Percentiles rank a stretch among this genome's conserved stretches.
Evolutionary conservation across 1,140 invertebrate genomes (phyloP).

Genomic region (Zaprionus lachaisei): DNA sequence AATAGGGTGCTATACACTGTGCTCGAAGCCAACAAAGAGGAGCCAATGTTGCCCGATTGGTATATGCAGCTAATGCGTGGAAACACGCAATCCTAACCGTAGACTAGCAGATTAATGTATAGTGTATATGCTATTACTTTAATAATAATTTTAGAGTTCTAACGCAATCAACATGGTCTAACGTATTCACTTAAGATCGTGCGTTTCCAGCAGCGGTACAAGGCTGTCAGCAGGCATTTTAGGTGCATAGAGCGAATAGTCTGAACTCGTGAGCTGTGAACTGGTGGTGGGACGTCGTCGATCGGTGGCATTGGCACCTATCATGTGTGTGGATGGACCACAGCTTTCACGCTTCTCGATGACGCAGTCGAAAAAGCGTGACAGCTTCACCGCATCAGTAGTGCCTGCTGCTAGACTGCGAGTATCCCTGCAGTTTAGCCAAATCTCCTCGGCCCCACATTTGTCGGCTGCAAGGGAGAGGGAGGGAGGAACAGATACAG

Average conservation of each 20-base stretch:
- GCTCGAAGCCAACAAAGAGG: neutral
- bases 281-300: slow-evolving; percentile 47
- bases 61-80: slow-evolving; percentile 31
- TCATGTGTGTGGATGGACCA: slow-evolving; percentile 78
- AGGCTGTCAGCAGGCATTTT: slow-evolving; percentile 13
- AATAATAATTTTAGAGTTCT: neutral
- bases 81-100: neutral
- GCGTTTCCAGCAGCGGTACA: slow-evolving; percentile 60
- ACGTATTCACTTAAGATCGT: slow-evolving; percentile 55
- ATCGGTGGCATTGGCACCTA: slow-evolving; percentile 83
- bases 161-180: neutral
- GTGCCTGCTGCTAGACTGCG: slow-evolving; percentile 95
- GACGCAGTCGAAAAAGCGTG: slow-evolving; percentile 97
- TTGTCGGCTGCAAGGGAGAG: slow-evolving; percentile 88
- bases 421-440: slow-evolving; percentile 92
- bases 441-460: slow-evolving; percentile 97
- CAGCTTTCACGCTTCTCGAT: slow-evolving; percentile 89
- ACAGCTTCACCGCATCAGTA: slow-evolving; percentile 95
- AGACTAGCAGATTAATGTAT: neutral
- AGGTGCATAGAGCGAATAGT: slow-evolving; percentile 23
- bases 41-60: slow-evolving; percentile 51
- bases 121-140: slow-evolving; percentile 10
- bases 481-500: neutral
- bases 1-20: slow-evolving; percentile 16
- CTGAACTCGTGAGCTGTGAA: slow-evolving; percentile 20